Percentiles rank a stretch among this genome's conserved stretches.
phyloP scores from a whole-genome alignment of 1,140 invertebrate species.

The Ceratoteleas bidentatus region DNA sequence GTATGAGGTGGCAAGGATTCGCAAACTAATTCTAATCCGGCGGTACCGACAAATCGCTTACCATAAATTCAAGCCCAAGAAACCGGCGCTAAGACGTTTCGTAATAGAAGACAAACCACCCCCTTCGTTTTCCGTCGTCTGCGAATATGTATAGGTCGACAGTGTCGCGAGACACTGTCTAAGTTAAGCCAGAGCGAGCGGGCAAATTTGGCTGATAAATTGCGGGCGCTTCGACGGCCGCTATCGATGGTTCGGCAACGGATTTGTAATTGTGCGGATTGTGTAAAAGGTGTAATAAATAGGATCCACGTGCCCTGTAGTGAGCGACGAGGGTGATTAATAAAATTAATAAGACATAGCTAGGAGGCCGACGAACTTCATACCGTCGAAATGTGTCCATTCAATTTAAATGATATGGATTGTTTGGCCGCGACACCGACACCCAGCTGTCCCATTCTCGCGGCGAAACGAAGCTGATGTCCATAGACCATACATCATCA shows the following conservation, averaged over 20 bases:
- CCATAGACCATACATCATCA: conserved; percentile 79
- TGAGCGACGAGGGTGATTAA: conserved; percentile 25
- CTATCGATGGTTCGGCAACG: background rate
- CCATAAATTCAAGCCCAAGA: conserved; percentile 76
- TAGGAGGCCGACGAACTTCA: conserved; percentile 46
- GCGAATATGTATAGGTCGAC: conserved; percentile 36
- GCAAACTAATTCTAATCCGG: conserved; percentile 70
- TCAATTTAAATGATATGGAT: conserved; percentile 66
- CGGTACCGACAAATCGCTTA: conserved; percentile 79
- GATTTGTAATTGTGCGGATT: too few species aligned
- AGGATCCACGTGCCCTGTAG: too few species aligned
- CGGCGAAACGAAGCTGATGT: conserved; percentile 67
- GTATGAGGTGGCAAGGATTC: conserved; percentile 57
- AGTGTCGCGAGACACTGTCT: conserved; percentile 46
- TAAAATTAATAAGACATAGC: conserved; percentile 40
- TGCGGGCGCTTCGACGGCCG: conserved; percentile 11
- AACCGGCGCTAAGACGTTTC: conserved; percentile 66
- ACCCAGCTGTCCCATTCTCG: conserved; percentile 59
- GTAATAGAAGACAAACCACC: conserved; percentile 69
- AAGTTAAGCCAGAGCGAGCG: conserved; percentile 46
- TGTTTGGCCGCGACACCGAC: conserved; percentile 67
- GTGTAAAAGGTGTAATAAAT: too few species aligned
- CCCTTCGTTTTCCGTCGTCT: conserved; percentile 37
- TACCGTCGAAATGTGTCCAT: conserved; percentile 46
- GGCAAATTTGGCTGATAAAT: conserved; percentile 50